Base-by-base conservation (phyloP, 2,797 vertebrate species). In the Macrochelys suwanniensis region DNA sequence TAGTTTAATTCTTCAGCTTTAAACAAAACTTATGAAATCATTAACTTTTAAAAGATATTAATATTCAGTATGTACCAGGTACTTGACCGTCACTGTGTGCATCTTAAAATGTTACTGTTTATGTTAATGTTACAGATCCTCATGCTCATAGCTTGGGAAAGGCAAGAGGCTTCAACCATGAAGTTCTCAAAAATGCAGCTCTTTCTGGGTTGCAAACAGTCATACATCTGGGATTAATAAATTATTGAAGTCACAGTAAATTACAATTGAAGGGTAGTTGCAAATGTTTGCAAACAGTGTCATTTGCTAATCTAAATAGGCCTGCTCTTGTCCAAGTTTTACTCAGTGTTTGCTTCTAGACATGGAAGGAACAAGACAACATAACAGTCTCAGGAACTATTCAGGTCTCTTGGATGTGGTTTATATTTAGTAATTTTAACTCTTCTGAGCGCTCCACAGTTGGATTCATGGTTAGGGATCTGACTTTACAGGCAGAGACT, bases 401-500 rank as follows among this genome's bases (percentile, higher is more conserved):
- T 76, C n/a, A 85, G 74, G 74, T 15, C 31, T 45, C 42, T 80
- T 31, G 25, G 33, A 42, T 13, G 1, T 0, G 3, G 17, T 86
- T 89, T 80, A 53, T 23, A 31, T 74, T 82, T 87, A 25, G 17
- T 26, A 16, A 0, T 61, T 77, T 79, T 8, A 51, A 16, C 78
- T 84, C 26, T 93, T 54, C n/a, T 0, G 0, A 28, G 54, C 19
- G 57, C 0, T 2, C 51, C 0, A 0, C 10, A 16, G 54, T 21
- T 76, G n/a, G 45, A 33, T 80, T 82, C 88, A 23, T 68, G 53
- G 79, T 21, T 61, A 87, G 4, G 45, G 61, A 80, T 5, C 28
- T 7, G 26, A 13, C 51, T 5, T 51, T 57, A 56, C 19, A 65
- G 71, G 57, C 76, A 83, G 42, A 31, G 45, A 15, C 25, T 49